Conservation (phyloP, 2,113 vertebrate genomes). For the Ceratotherium simum region DNA sequence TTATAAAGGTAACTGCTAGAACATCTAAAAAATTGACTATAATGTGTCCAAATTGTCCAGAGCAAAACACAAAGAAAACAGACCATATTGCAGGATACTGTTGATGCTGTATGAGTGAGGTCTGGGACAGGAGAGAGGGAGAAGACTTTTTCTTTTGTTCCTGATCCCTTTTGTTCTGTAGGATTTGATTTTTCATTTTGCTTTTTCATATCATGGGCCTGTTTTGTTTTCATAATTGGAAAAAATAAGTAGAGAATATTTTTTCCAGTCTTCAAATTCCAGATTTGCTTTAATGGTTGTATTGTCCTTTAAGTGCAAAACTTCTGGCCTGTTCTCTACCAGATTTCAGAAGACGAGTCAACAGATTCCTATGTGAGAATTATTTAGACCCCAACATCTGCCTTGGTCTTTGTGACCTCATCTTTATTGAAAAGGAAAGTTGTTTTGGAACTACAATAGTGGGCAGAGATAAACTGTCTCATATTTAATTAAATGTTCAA, state of each 20-base stretch:
- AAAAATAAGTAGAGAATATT: not conserved
- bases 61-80: not conserved
- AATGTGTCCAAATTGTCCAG: not conserved
- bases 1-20: not conserved
- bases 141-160: not conserved
- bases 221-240: not conserved
- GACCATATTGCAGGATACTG: accelerated
- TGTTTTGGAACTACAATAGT: slow-evolving; percentile 19
- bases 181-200: not conserved
- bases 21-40: not conserved
- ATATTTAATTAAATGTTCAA: slow-evolving; percentile 79
- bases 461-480: slow-evolving; percentile 46
- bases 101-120: not conserved
- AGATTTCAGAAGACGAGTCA: not conserved
- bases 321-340: not conserved
- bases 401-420: slow-evolving; percentile 15
- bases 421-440: slow-evolving; percentile 67
- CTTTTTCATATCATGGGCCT: not conserved
- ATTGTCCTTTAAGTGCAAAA: not conserved
- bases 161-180: not conserved
- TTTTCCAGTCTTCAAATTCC: not conserved
- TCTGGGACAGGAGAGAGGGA: not conserved
- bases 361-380: not conserved
- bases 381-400: not conserved
- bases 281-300: not conserved